These are phyloP conservation scores for Ovis canadensis DNA, from an alignment of 2,113 vertebrate species.

Conservation along the genomic window DNA sequence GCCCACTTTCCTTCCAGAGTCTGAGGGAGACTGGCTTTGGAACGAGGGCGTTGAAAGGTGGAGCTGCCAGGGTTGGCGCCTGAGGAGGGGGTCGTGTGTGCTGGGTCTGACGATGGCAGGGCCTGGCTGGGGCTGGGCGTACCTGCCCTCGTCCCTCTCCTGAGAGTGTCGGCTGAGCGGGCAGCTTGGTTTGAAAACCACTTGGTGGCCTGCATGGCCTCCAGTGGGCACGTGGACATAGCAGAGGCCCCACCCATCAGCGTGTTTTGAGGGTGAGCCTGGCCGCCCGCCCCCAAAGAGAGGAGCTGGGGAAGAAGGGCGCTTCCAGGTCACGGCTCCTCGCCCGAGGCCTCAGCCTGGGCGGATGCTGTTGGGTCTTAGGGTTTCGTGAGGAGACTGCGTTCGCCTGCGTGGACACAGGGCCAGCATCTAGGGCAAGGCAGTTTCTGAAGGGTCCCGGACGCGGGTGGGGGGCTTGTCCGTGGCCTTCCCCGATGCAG, in stretches of 20 bases:
- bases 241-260: neutral
- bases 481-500: no score
- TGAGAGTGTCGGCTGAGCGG: neutral
- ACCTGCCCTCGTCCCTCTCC: neutral
- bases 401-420: accelerated
- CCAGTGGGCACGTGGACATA: accelerated
- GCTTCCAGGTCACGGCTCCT: no score
- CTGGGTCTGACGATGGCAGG: neutral
- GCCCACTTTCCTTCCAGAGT: neutral
- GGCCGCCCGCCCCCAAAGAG: accelerated
- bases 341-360: accelerated
- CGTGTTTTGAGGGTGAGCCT: neutral
- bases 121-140: neutral
- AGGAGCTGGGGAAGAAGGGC: neutral
- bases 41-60: accelerated
- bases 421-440: neutral
- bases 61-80: accelerated
- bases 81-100: accelerated
- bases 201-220: no score
- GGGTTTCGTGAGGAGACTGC: neutral
- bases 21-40: neutral
- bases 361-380: no score
- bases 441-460: neutral
- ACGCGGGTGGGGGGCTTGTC: accelerated
- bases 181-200: neutral